Evolutionary conservation across 2,113 vertebrate genomes (phyloP), one percentile per base, ranked within the genome.

Genomic region (Sprattus sprattus): DNA sequence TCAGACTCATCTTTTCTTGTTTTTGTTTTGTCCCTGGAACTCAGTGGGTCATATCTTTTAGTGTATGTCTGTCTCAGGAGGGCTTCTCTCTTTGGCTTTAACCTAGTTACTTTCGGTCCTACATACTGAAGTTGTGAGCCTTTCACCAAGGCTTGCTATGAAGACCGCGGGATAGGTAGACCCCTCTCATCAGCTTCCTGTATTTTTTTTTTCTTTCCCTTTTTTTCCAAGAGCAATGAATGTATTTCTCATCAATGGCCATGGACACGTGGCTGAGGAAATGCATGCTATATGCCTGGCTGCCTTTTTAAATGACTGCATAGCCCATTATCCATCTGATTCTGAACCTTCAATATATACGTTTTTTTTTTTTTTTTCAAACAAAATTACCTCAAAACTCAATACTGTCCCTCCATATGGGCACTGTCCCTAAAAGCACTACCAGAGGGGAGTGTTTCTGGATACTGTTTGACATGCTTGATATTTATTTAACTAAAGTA

Each of bases 401-500:
- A 92, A 91, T 93, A 93, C 91, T 94, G 92, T 93, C 89, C 88
- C 85, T 81, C 88, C 90, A 91, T 86, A 87, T 90, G 84, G 75
- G 64, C 84, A 83, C 86, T 89, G 71, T 5, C 71, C 92, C 88
- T n/a, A n/a, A 87, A 91, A 88, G 90, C 88, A 90, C 91, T 92
- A 90, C 88, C 86, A 84, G 4, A 89, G 92, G 86, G 93, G 88
- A 82, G 2, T 44, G 16, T 91, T 89, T 82, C 90, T 89, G 84
- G 82, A 84, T 85, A 85, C 90, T 93, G 91, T 89, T 89, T 89
- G 28, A 93, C 88, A 93, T 92, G 85, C 88, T 64, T 90, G 52
- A 89, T 95, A 95, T 95, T 96, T 96, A 95, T 95, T 95, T 45
- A 93, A 94, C 90, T 92, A 95, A 95, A 96, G 91, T 96, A 95